Conservation (phyloP, 2,797 vertebrate genomes). For the Sebastes steindachneri region DNA sequence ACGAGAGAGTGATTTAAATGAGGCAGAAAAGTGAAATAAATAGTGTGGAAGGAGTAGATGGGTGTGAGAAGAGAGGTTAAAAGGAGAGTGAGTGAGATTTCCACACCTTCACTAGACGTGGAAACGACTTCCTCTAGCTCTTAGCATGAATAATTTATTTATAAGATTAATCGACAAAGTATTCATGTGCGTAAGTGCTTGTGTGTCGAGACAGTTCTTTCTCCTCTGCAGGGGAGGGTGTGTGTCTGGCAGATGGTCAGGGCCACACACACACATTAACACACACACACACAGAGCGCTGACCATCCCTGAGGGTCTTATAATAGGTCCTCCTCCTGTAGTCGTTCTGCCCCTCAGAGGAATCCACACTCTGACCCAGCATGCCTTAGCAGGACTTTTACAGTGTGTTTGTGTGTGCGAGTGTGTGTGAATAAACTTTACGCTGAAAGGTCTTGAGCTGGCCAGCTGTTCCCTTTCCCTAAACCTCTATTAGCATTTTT, state of each 20-base stretch:
- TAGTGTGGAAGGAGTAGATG: not conserved
- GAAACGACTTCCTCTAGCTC: not conserved
- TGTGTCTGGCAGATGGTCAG: slow-evolving; percentile 75
- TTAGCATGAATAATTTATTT: slow-evolving; percentile 40
- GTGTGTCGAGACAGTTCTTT: slow-evolving; percentile 37
- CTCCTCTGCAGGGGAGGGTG: slow-evolving; percentile 40
- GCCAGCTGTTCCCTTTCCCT: slow-evolving; percentile 59
- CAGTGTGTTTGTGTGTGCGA: slow-evolving; percentile 33
- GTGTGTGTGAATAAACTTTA: slow-evolving; percentile 37
- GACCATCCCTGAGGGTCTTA: slow-evolving; percentile 64
- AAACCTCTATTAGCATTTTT: slow-evolving; percentile 59
- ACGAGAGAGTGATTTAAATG: not conserved
- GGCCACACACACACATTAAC: slow-evolving; percentile 32
- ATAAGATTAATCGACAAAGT: slow-evolving; percentile 4
- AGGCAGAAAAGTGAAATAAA: not conserved
- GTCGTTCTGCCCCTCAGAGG: slow-evolving; percentile 56
- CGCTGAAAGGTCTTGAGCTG: slow-evolving; percentile 22
- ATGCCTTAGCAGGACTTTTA: slow-evolving; percentile 67
- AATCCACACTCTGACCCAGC: slow-evolving; percentile 69
- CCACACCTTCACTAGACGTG: not conserved
- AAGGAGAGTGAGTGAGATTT: not conserved
- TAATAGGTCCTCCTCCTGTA: slow-evolving; percentile 62
- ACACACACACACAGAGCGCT: slow-evolving; percentile 43
- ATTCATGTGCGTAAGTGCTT: slow-evolving; percentile 27
- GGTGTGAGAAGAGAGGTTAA: not conserved